phyloP scores from a whole-genome alignment of 2,888 invertebrate species.

The Papilio demoleus region DNA sequence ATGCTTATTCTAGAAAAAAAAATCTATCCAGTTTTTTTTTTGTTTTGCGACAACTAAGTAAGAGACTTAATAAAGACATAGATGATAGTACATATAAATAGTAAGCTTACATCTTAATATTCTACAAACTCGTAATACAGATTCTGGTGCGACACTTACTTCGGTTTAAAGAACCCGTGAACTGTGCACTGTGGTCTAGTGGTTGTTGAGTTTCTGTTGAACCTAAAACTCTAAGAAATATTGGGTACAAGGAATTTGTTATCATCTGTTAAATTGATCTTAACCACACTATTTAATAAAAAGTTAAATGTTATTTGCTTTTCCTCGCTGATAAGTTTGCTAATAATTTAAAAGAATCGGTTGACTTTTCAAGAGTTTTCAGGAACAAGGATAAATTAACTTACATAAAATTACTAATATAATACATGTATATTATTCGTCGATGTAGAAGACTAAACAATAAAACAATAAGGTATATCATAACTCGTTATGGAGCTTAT shows the following conservation, averaged over 20 bases:
- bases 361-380: background rate
- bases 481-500: background rate
- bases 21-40: too few relatives aligned
- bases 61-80: too few relatives aligned
- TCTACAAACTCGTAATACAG: too few relatives aligned
- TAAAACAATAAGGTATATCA: constrained; percentile 23
- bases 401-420: background rate
- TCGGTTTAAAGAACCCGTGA: too few relatives aligned
- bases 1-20: too few relatives aligned
- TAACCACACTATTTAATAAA: background rate
- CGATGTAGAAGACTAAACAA: background rate
- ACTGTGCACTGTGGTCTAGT: too few relatives aligned
- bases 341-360: background rate
- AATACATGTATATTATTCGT: constrained; percentile 4
- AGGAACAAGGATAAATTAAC: background rate
- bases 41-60: too few relatives aligned
- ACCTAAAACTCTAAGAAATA: too few relatives aligned
- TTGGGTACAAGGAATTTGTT: background rate
- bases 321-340: background rate
- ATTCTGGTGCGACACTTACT: too few relatives aligned
- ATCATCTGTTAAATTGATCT: background rate
- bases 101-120: too few relatives aligned
- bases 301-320: background rate
- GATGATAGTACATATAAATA: too few relatives aligned
- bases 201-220: too few relatives aligned